Base-by-base conservation (phyloP, 1,140 invertebrate genomes). In the Caenorhabditis remanei region DNA sequence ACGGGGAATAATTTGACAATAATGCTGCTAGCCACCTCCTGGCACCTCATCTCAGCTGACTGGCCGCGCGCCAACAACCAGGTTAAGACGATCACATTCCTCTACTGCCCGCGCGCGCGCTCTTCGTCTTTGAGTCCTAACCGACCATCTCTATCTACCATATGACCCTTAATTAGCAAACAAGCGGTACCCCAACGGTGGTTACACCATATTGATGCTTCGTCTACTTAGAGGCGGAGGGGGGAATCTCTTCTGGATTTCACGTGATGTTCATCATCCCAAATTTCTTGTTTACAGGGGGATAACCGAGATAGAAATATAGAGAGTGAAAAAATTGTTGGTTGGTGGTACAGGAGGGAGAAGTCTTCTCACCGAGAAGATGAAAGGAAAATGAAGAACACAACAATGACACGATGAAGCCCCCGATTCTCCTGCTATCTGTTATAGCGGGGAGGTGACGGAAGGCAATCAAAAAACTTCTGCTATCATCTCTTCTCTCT, bases 1-100 rank as follows among this genome's bases (percentile, higher is more conserved):
- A 8, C 40, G 41, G 24, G 19, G 9, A 41, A 71, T 71, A 46
- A 50, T 79, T 41, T 24, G n/a, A 79, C 43, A 16, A 79, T 50
- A 32, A 32, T 32, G 32, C 32, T 32, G 71, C 71, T 50, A 79
- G 71, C 43, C 71, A 19, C 46, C 71, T 79, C 71, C 71, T 53
- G 71, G 71, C 71, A 79, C 71, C 71, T 50, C 71, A 79, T 79
- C 71, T 79, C 71, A 79, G 71, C 71, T 79, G 46, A 79, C 71
- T 53, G 71, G 71, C 71, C n/a, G 71, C 71, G 71, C 71, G 71
- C 71, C 71, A 79, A 50, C 46, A 79, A 79, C 71, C 71, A 79
- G 71, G 71, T 79, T 79, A 79, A 79, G 71, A 79, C 46, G 71
- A 79, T 79, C 71, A 79, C 71, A 79, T 79, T 79, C 71, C 46